Percentiles rank a stretch among this genome's conserved stretches.
Conservation (phyloP, 2,797 vertebrate species). For the Lithobates sylvaticus region DNA sequence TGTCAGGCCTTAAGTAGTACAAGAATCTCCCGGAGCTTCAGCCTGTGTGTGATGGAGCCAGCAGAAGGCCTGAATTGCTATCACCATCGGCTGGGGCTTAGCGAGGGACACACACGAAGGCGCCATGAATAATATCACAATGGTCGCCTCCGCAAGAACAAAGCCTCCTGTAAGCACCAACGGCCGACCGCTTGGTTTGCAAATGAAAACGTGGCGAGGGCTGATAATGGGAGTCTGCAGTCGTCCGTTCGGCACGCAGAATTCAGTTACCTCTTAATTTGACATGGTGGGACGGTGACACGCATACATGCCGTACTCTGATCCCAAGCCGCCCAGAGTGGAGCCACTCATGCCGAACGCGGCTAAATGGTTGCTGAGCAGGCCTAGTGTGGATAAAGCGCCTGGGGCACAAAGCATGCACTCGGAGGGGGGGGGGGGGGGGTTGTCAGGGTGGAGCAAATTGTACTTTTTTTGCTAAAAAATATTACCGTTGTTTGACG, state of each 20-base stretch:
- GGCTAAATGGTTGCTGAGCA: constrained; percentile 26
- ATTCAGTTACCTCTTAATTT: constrained; percentile 54
- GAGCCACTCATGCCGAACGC: constrained; percentile 46
- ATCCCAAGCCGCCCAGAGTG: constrained; percentile 22
- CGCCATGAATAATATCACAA: constrained; percentile 36
- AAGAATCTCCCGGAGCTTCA: constrained; percentile 39
- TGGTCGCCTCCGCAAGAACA: constrained; percentile 26
- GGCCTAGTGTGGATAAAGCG: background rate
- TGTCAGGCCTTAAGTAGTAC: constrained; percentile 34
- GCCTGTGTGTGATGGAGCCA: constrained; percentile 25
- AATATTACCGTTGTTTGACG: too few species aligned
- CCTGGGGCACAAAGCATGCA: constrained; percentile 20
- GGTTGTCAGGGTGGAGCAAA: too few species aligned
- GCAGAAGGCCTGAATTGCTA: constrained; percentile 16
- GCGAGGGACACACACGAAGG: constrained; percentile 47
- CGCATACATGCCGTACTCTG: constrained; percentile 13
- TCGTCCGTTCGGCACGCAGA: constrained; percentile 13
- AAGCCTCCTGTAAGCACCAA: constrained; percentile 21
- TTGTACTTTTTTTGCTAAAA: too few species aligned
- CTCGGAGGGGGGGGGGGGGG: too few species aligned
- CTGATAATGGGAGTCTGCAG: constrained; percentile 9
- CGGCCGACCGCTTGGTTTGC: constrained; percentile 29
- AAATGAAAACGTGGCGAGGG: constrained; percentile 34
- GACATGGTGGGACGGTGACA: constrained; percentile 1
- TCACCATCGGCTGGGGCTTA: constrained; percentile 30